phyloP scores from a whole-genome alignment of 2,888 invertebrate genomes.

The Yponomeuta malinellus region DNA sequence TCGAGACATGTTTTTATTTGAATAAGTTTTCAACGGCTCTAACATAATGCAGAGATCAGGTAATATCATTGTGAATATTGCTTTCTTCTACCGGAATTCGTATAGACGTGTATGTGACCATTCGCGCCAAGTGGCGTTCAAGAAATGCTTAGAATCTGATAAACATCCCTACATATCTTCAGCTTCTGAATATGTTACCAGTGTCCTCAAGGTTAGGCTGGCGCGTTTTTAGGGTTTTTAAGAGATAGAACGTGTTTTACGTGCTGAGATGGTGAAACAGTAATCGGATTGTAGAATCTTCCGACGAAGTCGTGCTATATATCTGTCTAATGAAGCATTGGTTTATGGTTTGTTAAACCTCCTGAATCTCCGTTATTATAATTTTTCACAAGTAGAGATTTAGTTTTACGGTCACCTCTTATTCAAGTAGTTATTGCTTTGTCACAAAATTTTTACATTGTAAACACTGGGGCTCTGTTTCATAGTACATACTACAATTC shows the following conservation, averaged over 20 bases:
- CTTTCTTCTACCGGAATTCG: not conserved
- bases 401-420: too few species aligned
- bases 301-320: not conserved
- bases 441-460: too few species aligned
- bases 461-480: too few species aligned
- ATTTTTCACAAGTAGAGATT: too few species aligned
- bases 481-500: too few species aligned
- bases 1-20: constrained; percentile 63
- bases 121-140: constrained; percentile 20
- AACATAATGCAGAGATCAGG: constrained; percentile 71
- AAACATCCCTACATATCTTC: not conserved
- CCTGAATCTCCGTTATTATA: not conserved
- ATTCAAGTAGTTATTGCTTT: too few species aligned
- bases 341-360: not conserved
- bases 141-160: constrained; percentile 14
- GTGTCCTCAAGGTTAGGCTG: not conserved
- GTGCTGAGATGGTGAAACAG: not conserved
- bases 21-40: constrained; percentile 42
- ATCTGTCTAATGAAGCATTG: not conserved
- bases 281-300: not conserved
- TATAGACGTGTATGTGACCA: not conserved
- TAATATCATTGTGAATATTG: constrained; percentile 29
- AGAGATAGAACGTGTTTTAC: not conserved
- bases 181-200: not conserved
- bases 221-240: not conserved